Base-by-base conservation (phyloP, 2,797 vertebrate species). In the Pipistrellus kuhlii region DNA sequence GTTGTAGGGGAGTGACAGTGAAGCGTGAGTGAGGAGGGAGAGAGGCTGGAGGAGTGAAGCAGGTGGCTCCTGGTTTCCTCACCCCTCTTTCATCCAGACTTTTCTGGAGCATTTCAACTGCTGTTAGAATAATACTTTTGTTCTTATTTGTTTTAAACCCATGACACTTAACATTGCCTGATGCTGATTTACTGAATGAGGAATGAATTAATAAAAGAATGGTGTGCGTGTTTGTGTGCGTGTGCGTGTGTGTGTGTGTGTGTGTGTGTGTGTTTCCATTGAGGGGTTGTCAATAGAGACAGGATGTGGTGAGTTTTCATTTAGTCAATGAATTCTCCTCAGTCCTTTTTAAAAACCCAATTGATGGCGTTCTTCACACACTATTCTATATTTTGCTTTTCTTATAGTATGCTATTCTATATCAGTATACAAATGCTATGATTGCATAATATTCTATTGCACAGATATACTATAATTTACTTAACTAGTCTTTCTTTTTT, bases 61-160 rank as follows among this genome's bases (percentile, higher is more conserved):
- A 66, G 14, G 38, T 41, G 90, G 4, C 53, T 21, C 27, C 35
- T 7, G 38, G 44, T 41, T 76, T 27, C 48, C 55, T 20, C 32
- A 41, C 13, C n/a, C 41, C 46, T 44, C 0, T 35, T 27, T 41
- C 30, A 81, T 71, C 53, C 59, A 86, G 44, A 59, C 21, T 89
- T 85, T 81, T 87, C 76, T 66, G 48, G 32, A 73, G 51, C 9
- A 0, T 85, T 80, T 72, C 62, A 88, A 64, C 59, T 83, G 57
- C 71, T 85, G 6, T 75, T 90, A 80, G 55, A 87, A 73, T 62
- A 76, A 59, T 85, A 86, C 27, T 59, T 95, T 69, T 57, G 9
- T 66, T 85, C 44, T 90, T 88, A 41, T 73, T 76, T 88, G 35
- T 88, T 73, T 68, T 90, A 80, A 76, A 81, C 21, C 57, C 51